phyloP scores from a whole-genome alignment of 2,888 invertebrate genomes.

The Cistogaster globosa region DNA sequence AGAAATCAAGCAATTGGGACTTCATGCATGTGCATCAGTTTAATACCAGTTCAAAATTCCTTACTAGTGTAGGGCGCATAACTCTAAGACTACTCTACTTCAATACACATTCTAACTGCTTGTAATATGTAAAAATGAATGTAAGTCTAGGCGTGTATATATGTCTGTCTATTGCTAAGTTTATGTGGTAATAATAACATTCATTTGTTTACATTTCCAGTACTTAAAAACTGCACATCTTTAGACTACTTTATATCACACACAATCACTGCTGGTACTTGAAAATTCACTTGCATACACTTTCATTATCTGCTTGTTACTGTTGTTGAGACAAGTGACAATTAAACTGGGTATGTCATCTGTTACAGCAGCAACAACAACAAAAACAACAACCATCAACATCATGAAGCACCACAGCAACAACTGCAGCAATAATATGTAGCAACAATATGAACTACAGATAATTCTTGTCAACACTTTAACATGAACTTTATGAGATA shows the following conservation, averaged over 20 bases:
- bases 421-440: neutral
- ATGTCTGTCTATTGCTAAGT: neutral
- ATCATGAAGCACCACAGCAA: conserved; percentile 22
- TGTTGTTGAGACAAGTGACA: conserved; percentile 69
- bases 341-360: conserved; percentile 65
- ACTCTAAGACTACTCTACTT: neutral
- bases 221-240: conserved; percentile 45
- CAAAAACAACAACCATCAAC: conserved; percentile 46
- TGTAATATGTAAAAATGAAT: neutral
- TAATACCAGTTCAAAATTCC: too few species aligned
- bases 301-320: conserved; percentile 62
- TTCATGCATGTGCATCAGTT: too few species aligned
- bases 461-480: conserved; percentile 64
- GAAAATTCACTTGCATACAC: conserved; percentile 55
- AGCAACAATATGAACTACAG: conserved; percentile 28
- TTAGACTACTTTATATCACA: conserved; percentile 7
- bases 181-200: conserved; percentile 53
- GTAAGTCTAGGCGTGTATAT: neutral
- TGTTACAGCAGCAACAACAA: conserved; percentile 54
- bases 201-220: conserved; percentile 53
- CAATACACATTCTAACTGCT: neutral
- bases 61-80: too few species aligned
- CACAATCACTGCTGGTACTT: conserved; percentile 14
- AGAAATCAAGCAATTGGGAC: too few species aligned
- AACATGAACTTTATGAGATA: conserved; percentile 53